These are phyloP conservation scores for Menidia menidia DNA, from an alignment of 2,797 vertebrate genomes.

Conservation along the genomic window DNA sequence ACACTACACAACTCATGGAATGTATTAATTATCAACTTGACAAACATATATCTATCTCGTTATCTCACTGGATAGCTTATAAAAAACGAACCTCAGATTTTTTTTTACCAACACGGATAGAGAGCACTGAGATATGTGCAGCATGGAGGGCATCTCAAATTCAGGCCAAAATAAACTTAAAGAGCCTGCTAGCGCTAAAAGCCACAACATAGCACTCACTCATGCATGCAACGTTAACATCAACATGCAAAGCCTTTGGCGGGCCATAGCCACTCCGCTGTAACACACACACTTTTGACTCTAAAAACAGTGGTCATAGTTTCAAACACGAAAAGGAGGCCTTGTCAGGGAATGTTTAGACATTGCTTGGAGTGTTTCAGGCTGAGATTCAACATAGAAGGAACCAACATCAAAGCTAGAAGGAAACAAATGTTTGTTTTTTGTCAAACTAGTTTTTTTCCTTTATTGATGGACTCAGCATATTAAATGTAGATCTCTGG, in stretches of 20 bases:
- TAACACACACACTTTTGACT: constrained; percentile 8
- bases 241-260: constrained; percentile 54
- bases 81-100: neutral
- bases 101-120: no score
- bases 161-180: constrained; percentile 19
- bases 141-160: constrained; percentile 12
- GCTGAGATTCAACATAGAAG: neutral
- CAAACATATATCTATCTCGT: no score
- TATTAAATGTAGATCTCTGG: neutral
- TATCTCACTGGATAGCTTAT: neutral
- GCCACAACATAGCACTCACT: constrained; percentile 47
- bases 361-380: neutral
- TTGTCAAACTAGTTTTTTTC: neutral
- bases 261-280: constrained; percentile 24
- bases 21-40: neutral
- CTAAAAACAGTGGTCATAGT: neutral
- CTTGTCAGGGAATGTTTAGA: neutral
- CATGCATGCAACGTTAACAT: constrained; percentile 49
- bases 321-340: constrained; percentile 2
- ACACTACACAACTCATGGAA: neutral
- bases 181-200: constrained; percentile 34
- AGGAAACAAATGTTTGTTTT: neutral
- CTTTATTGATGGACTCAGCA: neutral
- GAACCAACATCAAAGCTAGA: constrained; percentile 3
- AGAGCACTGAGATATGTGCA: neutral